phyloP scores from a whole-genome alignment of 1,140 invertebrate species.

The Macrocentrus cingulum region DNA sequence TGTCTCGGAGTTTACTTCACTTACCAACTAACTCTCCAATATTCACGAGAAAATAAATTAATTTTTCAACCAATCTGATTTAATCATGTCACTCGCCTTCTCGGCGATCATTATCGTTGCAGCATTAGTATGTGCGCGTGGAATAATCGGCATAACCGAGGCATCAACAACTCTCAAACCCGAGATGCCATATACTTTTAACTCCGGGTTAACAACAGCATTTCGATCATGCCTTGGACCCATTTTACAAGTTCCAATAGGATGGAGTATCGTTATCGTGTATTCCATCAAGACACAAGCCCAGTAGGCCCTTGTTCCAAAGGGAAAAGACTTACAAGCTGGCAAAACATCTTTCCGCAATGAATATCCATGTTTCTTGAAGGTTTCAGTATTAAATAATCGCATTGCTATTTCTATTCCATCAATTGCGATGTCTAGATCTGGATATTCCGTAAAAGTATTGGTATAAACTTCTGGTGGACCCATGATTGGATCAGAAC shows the following conservation, averaged over 20 bases:
- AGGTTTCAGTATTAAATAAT: conserved; percentile 36
- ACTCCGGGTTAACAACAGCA: conserved; percentile 68
- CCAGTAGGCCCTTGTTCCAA: conserved; percentile 66
- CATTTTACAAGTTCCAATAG: conserved; percentile 78
- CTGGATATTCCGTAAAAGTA: conserved; percentile 57
- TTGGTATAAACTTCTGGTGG: conserved; percentile 66
- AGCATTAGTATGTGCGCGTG: conserved; percentile 76
- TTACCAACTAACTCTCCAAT: too few relatives aligned
- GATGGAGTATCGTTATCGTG: conserved; percentile 69
- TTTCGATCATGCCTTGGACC: conserved; percentile 64
- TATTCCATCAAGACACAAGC: conserved; percentile 65
- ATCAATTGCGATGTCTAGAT: conserved; percentile 51
- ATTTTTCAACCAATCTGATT: conserved; percentile 57
- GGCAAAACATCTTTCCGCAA: conserved; percentile 38
- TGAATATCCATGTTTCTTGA: conserved; percentile 34
- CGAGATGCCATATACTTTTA: conserved; percentile 69
- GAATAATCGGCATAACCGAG: conserved; percentile 76
- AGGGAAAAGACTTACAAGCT: conserved; percentile 44
- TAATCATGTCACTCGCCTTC: conserved; percentile 74
- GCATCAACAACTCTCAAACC: conserved; percentile 76
- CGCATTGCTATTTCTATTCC: conserved; percentile 49
- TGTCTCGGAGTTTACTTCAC: too few relatives aligned
- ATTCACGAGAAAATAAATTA: background rate
- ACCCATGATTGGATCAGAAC: conserved; percentile 60
- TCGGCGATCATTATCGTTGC: conserved; percentile 78